phyloP scores from a whole-genome alignment of 2,113 vertebrate genomes.

The Spilogale gracilis region DNA sequence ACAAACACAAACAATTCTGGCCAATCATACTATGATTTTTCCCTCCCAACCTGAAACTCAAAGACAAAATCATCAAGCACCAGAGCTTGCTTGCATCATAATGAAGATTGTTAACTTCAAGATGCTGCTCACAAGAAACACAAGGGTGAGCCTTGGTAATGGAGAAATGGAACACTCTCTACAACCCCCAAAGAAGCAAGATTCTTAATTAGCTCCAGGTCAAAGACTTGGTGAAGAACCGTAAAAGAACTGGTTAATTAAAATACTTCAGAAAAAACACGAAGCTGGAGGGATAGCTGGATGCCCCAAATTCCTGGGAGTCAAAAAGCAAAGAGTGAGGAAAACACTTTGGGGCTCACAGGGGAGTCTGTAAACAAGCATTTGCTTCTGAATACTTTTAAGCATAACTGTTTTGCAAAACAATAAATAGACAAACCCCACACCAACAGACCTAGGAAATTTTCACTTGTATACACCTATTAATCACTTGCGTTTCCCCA shows the following conservation, averaged over 20 bases:
- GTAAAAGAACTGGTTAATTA: conserved; percentile 35
- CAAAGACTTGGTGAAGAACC: neutral
- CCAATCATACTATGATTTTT: neutral
- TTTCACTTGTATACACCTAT: neutral
- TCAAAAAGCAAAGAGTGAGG: conserved; percentile 14
- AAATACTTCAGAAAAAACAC: conserved; percentile 64
- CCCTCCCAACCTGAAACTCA: conserved; percentile 51
- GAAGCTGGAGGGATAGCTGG: neutral
- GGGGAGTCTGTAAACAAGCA: conserved; percentile 19
- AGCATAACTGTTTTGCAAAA: conserved; percentile 51
- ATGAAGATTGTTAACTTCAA: conserved; percentile 48
- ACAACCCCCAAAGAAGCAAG: neutral
- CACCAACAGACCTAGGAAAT: neutral
- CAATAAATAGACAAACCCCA: neutral
- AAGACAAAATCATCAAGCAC: conserved; percentile 52
- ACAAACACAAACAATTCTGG: conserved; percentile 36
- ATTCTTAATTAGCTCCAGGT: conserved; percentile 34
- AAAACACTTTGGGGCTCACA: neutral
- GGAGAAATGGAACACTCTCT: neutral
- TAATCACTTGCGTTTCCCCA: neutral
- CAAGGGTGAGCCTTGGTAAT: neutral
- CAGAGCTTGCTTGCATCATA: conserved; percentile 44
- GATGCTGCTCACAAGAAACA: neutral
- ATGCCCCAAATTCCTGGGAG: neutral
- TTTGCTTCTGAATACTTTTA: conserved; percentile 60